These are phyloP conservation scores for Heliconius hewitsoni DNA, from an alignment of 1,140 invertebrate species.

Conservation along the genomic window DNA sequence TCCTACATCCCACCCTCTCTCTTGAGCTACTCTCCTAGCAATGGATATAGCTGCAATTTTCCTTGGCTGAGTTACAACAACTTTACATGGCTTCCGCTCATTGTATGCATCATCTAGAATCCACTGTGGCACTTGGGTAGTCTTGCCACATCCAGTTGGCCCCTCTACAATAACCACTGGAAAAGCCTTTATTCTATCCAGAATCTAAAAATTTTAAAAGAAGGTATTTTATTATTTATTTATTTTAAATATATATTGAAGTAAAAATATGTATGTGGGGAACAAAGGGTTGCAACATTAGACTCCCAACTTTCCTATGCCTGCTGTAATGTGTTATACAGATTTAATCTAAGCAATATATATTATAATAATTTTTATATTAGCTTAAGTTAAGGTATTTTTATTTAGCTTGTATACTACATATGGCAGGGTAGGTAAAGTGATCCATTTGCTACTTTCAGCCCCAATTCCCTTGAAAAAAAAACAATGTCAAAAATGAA, in stretches of 20 bases:
- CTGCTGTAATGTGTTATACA: too few species aligned
- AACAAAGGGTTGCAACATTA: too few species aligned
- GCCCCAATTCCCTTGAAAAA: too few species aligned
- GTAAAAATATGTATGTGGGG: neutral
- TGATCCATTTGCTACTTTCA: too few species aligned
- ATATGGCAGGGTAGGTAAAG: too few species aligned
- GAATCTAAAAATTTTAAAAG: conserved; percentile 50
- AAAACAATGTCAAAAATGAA: too few species aligned
- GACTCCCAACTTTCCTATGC: too few species aligned
- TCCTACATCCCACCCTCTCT: conserved; percentile 89
- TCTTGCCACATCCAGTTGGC: conserved; percentile 89
- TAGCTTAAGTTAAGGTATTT: too few species aligned
- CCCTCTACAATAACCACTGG: conserved; percentile 89
- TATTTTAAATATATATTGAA: neutral
- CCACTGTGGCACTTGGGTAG: conserved; percentile 94
- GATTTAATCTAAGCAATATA: too few species aligned
- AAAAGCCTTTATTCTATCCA: conserved; percentile 58
- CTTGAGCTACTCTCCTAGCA: conserved; percentile 88
- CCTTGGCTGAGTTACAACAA: conserved; percentile 93
- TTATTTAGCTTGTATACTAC: too few species aligned
- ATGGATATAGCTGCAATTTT: conserved; percentile 92
- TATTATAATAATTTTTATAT: too few species aligned
- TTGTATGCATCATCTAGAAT: conserved; percentile 88
- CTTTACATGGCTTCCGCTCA: conserved; percentile 86
- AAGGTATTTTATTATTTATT: neutral